A percentile compares a stretch with the other conserved stretches of the same genome.
Conservation (phyloP, 2,888 invertebrate genomes). For the Mactromeris polynyma region DNA sequence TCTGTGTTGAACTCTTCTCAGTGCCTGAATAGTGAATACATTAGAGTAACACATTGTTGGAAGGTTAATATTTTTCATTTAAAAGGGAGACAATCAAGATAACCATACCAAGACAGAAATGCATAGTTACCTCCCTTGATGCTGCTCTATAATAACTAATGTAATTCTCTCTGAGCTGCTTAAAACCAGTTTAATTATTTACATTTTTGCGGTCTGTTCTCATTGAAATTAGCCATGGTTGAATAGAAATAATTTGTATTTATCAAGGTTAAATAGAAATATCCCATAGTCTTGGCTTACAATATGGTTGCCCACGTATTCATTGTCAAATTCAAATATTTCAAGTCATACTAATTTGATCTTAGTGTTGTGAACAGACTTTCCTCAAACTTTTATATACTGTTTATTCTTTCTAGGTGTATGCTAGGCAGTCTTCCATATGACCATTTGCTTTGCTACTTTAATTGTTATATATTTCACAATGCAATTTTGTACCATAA, state of each 20-base stretch:
- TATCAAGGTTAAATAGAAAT: neutral
- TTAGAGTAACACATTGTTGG: no score
- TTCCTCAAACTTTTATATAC: no score
- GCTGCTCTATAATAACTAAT: neutral
- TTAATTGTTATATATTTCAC: no score
- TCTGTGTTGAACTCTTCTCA: no score
- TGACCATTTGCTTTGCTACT: no score
- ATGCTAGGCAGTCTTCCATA: neutral
- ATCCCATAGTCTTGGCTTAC: neutral
- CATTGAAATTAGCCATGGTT: neutral
- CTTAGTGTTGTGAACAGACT: no score
- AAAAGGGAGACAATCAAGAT: neutral
- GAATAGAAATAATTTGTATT: slow-evolving; percentile 7
- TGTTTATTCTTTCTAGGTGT: neutral
- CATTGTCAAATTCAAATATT: neutral
- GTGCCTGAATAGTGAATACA: no score
- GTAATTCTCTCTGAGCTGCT: neutral
- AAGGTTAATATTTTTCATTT: neutral
- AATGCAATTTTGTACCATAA: no score
- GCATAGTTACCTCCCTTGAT: neutral
- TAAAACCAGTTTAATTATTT: slow-evolving; percentile 6
- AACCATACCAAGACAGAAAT: neutral
- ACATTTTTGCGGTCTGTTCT: slow-evolving; percentile 13
- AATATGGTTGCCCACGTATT: neutral
- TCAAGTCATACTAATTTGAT: neutral